Conservation (phyloP, 2,113 vertebrate species). For the Oryzias javanicus region DNA sequence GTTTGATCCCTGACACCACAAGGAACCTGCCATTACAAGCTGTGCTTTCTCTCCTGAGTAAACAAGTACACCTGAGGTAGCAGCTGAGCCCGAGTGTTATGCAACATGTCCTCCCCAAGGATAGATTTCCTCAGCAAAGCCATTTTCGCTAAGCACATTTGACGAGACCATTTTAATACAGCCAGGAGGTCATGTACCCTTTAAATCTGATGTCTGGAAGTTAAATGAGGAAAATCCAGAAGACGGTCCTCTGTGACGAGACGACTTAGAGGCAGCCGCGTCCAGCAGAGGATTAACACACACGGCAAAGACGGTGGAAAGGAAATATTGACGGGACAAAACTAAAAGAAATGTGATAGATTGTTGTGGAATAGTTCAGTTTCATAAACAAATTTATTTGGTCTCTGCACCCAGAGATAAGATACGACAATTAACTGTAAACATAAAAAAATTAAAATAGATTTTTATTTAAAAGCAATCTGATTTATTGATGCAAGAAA, state of each 20-base stretch:
- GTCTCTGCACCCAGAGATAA: no score
- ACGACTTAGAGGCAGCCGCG: not conserved
- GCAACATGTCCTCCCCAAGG: constrained; percentile 50
- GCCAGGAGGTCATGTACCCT: constrained; percentile 18
- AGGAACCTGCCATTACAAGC: not conserved
- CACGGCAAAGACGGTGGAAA: not conserved
- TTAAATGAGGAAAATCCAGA: constrained; percentile 18
- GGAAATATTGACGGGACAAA: not conserved
- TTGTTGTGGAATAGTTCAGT: no score
- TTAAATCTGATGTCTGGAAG: constrained; percentile 33
- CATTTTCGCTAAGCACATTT: constrained; percentile 54
- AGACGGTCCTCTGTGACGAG: not conserved
- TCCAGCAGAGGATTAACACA: not conserved
- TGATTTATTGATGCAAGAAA: no score
- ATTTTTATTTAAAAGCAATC: no score
- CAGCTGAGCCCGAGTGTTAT: constrained; percentile 32
- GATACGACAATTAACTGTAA: no score
- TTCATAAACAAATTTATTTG: no score
- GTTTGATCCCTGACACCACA: constrained; percentile 12
- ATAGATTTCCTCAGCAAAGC: constrained; percentile 61
- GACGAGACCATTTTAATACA: constrained; percentile 51
- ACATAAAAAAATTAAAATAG: no score
- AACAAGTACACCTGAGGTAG: constrained; percentile 34
- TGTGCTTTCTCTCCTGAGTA: not conserved
- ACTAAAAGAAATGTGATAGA: not conserved